These are phyloP conservation scores for Eretmochelys imbricata DNA, from an alignment of 2,113 vertebrate genomes.

Conservation along the genomic window DNA sequence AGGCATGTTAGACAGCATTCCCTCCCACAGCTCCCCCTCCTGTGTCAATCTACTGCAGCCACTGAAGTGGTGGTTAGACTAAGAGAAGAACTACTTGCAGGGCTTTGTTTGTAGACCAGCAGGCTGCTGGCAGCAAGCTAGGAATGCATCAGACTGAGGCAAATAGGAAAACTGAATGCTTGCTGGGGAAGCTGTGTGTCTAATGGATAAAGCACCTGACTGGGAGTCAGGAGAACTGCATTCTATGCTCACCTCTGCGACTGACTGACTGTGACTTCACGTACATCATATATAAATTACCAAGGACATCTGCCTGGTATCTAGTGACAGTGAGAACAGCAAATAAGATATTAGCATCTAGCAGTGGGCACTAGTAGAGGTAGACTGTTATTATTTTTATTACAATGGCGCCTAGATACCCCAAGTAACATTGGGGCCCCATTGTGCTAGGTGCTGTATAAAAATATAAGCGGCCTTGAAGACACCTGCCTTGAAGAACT, in stretches of 20 bases:
- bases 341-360: background rate
- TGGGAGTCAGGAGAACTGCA: background rate
- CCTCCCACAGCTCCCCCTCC: background rate
- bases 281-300: background rate
- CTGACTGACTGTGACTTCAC: background rate
- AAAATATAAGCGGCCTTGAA: background rate
- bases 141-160: background rate
- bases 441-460: background rate
- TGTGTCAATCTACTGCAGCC: background rate
- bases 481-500: background rate
- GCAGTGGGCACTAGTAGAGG: background rate
- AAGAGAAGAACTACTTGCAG: background rate
- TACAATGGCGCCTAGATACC: background rate
- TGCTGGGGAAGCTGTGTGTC: accelerated
- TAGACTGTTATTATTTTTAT: background rate
- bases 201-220: background rate
- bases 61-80: background rate
- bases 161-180: accelerated
- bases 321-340: background rate
- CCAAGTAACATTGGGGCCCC: background rate
- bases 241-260: background rate
- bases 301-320: background rate
- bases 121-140: background rate
- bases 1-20: background rate
- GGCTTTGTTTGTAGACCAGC: background rate